Evolutionary conservation across 2,797 vertebrate species (phyloP).

Genomic region (Neomorphus geoffroyi): DNA sequence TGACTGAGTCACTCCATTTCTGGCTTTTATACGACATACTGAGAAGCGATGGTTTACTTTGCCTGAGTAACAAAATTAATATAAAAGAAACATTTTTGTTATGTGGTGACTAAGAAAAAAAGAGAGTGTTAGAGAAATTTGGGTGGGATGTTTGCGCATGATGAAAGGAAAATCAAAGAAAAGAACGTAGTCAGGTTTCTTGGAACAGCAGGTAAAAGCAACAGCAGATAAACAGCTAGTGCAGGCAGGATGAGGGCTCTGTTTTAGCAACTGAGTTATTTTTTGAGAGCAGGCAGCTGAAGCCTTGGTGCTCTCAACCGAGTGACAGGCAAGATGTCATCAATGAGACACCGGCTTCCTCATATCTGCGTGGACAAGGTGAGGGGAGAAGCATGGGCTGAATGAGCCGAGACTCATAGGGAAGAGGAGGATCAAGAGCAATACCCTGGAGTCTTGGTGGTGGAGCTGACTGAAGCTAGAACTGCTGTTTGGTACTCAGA

Average conservation of each 20-base stretch:
- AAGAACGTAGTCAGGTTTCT: conserved; percentile 23
- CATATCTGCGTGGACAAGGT: background rate
- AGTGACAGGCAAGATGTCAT: background rate
- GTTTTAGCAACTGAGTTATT: background rate
- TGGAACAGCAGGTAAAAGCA: conserved; percentile 2
- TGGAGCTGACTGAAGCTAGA: background rate
- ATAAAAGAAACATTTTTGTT: conserved; percentile 88
- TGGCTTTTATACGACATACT: conserved; percentile 75
- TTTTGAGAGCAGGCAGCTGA: background rate
- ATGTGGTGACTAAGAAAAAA: conserved; percentile 79
- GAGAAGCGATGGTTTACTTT: conserved; percentile 88
- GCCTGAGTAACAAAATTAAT: conserved; percentile 88
- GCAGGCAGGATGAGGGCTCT: background rate
- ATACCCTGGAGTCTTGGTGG: background rate
- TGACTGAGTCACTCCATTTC: conserved; percentile 84
- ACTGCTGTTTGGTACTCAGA: fast-evolving
- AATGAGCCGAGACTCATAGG: fast-evolving
- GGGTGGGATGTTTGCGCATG: conserved; percentile 43
- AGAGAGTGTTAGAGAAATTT: background rate
- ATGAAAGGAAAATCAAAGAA: conserved; percentile 29
- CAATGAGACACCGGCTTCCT: background rate
- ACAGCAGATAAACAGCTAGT: background rate
- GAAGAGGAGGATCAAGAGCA: background rate
- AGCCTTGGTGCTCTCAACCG: background rate
- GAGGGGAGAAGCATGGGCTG: background rate